Base-by-base conservation (phyloP, 2,888 invertebrate species). In the Protodeltote pygarga region DNA sequence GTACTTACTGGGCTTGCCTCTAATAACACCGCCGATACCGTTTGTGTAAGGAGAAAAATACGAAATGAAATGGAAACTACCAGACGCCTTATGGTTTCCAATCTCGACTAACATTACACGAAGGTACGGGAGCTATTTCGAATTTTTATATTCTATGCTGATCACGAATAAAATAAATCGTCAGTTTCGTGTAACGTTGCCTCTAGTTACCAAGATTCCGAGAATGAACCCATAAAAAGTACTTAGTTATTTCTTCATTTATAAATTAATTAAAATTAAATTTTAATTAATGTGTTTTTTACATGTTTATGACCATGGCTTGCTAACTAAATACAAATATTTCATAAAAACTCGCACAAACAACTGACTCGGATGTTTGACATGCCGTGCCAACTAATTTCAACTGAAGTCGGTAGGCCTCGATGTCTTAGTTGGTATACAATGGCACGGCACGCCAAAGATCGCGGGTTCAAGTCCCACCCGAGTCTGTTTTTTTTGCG, bases 11-110 rank as follows among this genome's bases (percentile, higher is more conserved):
- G 83, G 83, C 85, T 86, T 80, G 81, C 81, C 80, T 87, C 87
- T 91, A 90, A 91, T 91, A 91, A 89, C 83, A 87, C 80, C 79
- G 74, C 81, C 84, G 83, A 87, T 89, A 87, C 81, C 83, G 82
- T 86, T 86, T 85, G 81, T 87, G 81, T 81, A 81, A 83, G 75
- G 73, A 81, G 84, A 87, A 87, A 87, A 89, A 87, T 85, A 87
- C 81, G 76, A 85, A 85, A 85, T 85, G 83, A 85, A 89, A 89
- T 85, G 79, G 80, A 86, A 86, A 86, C 85, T 83, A 82, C 79
- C 68, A 64, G 66, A 77, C 77, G 81, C 78, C 81, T 85, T 82
- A 82, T 82, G 84, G 79, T 79, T 83, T 85, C 82, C 84, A 82
- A 86, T 89, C 85, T 83, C 74, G 59, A 73, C 73, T 82, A 77